phyloP scores from a whole-genome alignment of 2,888 invertebrate genomes.

The Sminthurides aquaticus region DNA sequence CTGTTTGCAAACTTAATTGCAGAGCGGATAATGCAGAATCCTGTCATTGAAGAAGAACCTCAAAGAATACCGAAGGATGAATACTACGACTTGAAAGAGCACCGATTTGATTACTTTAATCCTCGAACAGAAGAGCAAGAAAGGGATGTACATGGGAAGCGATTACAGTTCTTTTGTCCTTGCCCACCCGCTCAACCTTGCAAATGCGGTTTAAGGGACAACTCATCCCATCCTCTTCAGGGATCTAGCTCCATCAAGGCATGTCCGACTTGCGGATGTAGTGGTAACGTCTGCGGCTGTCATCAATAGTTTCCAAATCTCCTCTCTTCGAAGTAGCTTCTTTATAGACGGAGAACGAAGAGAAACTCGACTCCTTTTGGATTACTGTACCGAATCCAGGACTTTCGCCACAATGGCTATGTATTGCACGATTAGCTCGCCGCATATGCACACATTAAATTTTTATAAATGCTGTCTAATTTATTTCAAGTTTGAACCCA shows the following conservation, averaged over 20 bases:
- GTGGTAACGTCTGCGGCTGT: slow-evolving; percentile 12
- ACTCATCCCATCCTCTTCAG: background rate
- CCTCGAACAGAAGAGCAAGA: slow-evolving; percentile 33
- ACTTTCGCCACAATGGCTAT: no score
- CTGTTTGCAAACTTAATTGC: background rate
- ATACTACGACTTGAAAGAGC: slow-evolving; percentile 35
- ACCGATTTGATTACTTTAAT: slow-evolving; percentile 37
- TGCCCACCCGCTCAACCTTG: slow-evolving; percentile 30
- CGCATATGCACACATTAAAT: no score
- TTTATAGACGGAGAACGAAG: no score
- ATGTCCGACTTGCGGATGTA: slow-evolving; percentile 9
- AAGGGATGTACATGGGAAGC: slow-evolving; percentile 31
- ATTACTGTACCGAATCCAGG: no score
- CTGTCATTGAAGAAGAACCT: slow-evolving; percentile 33
- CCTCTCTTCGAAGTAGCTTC: no score
- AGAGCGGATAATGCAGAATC: slow-evolving; percentile 37
- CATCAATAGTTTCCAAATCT: no score
- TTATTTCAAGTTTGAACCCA: no score
- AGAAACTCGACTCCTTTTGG: no score
- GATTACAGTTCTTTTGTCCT: slow-evolving; percentile 36
- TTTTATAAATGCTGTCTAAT: no score
- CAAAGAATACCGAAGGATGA: slow-evolving; percentile 31
- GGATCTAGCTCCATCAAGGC: background rate
- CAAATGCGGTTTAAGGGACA: slow-evolving; percentile 3
- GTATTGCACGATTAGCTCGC: no score